phyloP scores from a whole-genome alignment of 2,113 vertebrate genomes.

The Eonycteris spelaea region DNA sequence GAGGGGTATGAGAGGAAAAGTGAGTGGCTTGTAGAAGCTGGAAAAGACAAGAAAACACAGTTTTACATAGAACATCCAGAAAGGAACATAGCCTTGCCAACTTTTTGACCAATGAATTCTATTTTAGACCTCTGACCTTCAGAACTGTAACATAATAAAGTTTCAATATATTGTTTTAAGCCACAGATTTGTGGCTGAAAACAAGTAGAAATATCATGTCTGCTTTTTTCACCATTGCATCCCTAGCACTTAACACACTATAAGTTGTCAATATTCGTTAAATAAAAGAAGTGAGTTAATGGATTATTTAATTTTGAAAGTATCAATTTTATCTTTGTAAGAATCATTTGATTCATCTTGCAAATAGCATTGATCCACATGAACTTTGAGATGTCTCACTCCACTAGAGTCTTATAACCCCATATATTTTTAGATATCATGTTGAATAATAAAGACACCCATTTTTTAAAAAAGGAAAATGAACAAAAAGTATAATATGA shows the following conservation, averaged over 20 bases:
- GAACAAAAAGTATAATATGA: not conserved
- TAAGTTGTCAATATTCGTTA: not conserved
- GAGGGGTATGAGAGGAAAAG: not conserved
- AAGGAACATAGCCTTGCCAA: not conserved
- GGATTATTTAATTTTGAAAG: not conserved
- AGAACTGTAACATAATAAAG: not conserved
- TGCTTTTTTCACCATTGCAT: not conserved
- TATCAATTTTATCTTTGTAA: not conserved
- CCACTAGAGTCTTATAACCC: not conserved
- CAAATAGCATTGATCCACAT: not conserved
- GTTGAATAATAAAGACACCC: not conserved
- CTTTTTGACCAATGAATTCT: not conserved
- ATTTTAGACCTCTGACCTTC: not conserved
- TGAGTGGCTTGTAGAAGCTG: not conserved
- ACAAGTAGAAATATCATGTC: not conserved
- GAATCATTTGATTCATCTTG: not conserved
- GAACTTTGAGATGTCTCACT: not conserved
- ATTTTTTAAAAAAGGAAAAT: not conserved
- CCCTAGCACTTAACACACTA: not conserved
- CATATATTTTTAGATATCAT: not conserved
- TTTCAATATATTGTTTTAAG: too few relatives aligned
- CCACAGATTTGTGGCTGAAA: not conserved
- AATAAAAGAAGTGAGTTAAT: not conserved
- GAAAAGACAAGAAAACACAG: not conserved
- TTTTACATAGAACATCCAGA: not conserved